Percentiles rank a stretch among this genome's conserved stretches.
These are phyloP conservation scores for Acromyrmex heyeri DNA, from an alignment of 1,140 invertebrate genomes.

Conservation along the genomic window DNA sequence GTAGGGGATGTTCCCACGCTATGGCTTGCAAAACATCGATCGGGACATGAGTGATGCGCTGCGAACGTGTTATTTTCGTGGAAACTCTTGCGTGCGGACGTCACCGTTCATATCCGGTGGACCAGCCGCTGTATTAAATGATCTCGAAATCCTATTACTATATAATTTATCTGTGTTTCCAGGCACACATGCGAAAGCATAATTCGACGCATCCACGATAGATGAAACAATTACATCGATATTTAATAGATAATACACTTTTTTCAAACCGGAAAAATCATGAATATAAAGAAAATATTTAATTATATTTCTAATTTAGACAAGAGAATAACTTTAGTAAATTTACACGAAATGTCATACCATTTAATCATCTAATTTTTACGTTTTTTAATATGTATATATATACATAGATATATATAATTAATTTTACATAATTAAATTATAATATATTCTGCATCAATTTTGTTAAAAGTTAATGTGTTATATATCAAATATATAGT, in stretches of 20 bases:
- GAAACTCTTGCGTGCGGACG: constrained; percentile 72
- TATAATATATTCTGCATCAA: too few species aligned
- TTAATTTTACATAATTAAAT: too few species aligned
- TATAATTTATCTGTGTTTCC: constrained; percentile 37
- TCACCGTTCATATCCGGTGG: constrained; percentile 70
- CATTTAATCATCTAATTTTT: too few species aligned
- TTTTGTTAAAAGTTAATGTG: too few species aligned
- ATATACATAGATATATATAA: not conserved
- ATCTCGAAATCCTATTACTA: constrained; percentile 37
- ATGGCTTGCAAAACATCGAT: constrained; percentile 75
- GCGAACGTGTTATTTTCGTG: constrained; percentile 70
- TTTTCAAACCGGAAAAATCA: not conserved
- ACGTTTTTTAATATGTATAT: not conserved
- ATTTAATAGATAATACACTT: constrained; percentile 7
- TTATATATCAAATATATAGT: too few species aligned
- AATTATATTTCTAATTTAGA: constrained; percentile 2
- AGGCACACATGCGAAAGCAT: constrained; percentile 27
- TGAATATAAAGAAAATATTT: not conserved
- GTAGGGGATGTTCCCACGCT: constrained; percentile 76
- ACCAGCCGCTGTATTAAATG: constrained; percentile 58
- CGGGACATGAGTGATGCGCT: constrained; percentile 51
- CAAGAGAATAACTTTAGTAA: not conserved
- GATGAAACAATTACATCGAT: constrained; percentile 20
- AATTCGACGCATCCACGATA: constrained; percentile 10
- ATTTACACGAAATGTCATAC: not conserved